Evolutionary conservation across 2,888 invertebrate genomes (phyloP).

Genomic region (Spodoptera littoralis): DNA sequence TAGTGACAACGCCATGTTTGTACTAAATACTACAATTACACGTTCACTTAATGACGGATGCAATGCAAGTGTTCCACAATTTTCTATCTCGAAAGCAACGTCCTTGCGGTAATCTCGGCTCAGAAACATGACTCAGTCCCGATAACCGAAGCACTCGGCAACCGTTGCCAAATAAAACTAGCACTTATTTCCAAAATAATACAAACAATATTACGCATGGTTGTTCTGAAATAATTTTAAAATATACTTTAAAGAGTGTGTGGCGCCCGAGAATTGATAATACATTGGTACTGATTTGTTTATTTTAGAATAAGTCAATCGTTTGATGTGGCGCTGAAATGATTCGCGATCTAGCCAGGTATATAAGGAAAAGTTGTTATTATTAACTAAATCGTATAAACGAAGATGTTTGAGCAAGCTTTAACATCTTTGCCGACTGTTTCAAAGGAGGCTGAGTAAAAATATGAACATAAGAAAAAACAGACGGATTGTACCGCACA

Average conservation of each 20-base stretch:
- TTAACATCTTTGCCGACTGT: background rate
- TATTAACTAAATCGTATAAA: slow-evolving; percentile 16
- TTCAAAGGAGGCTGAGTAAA: background rate
- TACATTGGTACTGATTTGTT: slow-evolving; percentile 36
- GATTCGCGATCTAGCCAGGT: slow-evolving; percentile 7
- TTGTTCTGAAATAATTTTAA: slow-evolving; percentile 56
- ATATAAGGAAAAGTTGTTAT: slow-evolving; percentile 13
- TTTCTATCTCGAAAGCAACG: slow-evolving; percentile 77
- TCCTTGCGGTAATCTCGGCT: slow-evolving; percentile 79
- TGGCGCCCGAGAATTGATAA: slow-evolving; percentile 39
- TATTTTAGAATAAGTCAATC: slow-evolving; percentile 39
- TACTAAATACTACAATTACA: slow-evolving; percentile 30
- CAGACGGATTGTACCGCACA: slow-evolving; percentile 29
- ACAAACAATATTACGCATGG: slow-evolving; percentile 65
- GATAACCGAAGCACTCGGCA: slow-evolving; percentile 74
- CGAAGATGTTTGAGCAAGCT: background rate
- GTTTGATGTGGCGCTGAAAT: slow-evolving; percentile 48
- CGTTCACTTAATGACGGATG: slow-evolving; percentile 37
- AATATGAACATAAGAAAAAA: slow-evolving; percentile 2
- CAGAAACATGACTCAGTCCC: slow-evolving; percentile 78
- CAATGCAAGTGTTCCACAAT: slow-evolving; percentile 67
- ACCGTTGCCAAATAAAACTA: slow-evolving; percentile 78
- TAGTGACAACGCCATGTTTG: slow-evolving; percentile 41
- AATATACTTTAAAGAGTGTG: slow-evolving; percentile 32
- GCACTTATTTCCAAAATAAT: slow-evolving; percentile 74